Base-by-base conservation (phyloP, 92 coral and sea anemone species). In the Zoanthus solanderi region DNA sequence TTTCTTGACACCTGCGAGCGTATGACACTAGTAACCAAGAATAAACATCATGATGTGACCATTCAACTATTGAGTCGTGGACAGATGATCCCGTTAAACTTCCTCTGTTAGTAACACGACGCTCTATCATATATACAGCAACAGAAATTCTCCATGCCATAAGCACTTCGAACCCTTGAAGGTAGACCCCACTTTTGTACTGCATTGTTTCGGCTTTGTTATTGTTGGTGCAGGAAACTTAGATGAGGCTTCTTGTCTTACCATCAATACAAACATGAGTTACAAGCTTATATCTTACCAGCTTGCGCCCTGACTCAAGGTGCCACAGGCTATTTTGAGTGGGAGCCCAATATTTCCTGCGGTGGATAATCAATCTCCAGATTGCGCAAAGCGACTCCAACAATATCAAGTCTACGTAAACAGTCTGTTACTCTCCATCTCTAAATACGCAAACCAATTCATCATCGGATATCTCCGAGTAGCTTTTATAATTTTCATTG, bases 341-440 rank as follows among this genome's bases (percentile, higher is more conserved):
- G 45, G 91, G 92, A 37, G 86, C 95, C 77, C 47, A 89, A 87
- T 92, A 92, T 79, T 92, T 92, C 52, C 93, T 83, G 9, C 83
- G 91, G 67, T 77, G 84, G 15, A 91, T 87, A 16, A 87, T 72
- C 91, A 87, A 78, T 79, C 94, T 68, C 91, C 96, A 91, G 9
- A 0, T 23, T 23, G 23, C 96, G 90, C 52, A 93, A 86, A 16
- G 96, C 94, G 80, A 91, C 42, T 37, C 42, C 1, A 37, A 37
- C 42, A 37, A 4, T 2, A 37, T 37, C 42, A 37, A 37, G 42
- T 37, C 42, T 37, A 37, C 42, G 42, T 37, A 37, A 37, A 37
- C 42, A 37, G 42, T 37, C 42, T 2, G 42, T 37, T 37, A 37
- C 42, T 37, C 42, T 37, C 42, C 42, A 37, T 37, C 42, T 37